phyloP scores from a whole-genome alignment of 2,113 vertebrate species.

The Campylorhamphus procurvoides region DNA sequence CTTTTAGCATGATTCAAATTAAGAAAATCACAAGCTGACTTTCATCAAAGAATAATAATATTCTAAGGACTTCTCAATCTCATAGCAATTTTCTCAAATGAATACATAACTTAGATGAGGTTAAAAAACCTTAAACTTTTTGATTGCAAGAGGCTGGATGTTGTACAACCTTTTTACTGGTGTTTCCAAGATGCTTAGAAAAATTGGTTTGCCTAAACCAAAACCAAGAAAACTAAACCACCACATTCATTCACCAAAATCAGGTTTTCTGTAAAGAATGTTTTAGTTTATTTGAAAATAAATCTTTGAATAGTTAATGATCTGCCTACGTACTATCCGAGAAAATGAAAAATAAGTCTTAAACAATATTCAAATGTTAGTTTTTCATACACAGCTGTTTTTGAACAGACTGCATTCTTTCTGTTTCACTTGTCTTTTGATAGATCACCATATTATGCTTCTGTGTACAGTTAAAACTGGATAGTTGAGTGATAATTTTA shows the following conservation, averaged over 20 bases:
- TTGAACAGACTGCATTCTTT: background rate
- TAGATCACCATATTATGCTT: background rate
- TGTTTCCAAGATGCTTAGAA: background rate
- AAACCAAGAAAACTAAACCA: too few species aligned
- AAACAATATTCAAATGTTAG: background rate
- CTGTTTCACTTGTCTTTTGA: background rate
- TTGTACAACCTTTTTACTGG: background rate
- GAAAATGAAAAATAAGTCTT: background rate
- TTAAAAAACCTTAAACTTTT: background rate
- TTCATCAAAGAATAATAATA: background rate
- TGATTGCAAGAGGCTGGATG: background rate
- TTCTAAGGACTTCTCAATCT: background rate
- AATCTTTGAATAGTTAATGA: background rate
- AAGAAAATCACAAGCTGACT: background rate
- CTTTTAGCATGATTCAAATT: background rate
- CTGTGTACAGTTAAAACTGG: background rate
- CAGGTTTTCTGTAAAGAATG: background rate
- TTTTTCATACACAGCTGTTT: background rate
- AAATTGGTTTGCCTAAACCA: background rate
- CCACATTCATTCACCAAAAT: background rate
- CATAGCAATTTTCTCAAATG: background rate
- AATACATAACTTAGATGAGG: background rate
- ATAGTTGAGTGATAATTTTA: background rate
- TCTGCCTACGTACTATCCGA: background rate
- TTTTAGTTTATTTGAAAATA: background rate